Base-by-base conservation (phyloP, 37 sponge, comb jelly and placozoan species). In the Spongilla lacustris region DNA sequence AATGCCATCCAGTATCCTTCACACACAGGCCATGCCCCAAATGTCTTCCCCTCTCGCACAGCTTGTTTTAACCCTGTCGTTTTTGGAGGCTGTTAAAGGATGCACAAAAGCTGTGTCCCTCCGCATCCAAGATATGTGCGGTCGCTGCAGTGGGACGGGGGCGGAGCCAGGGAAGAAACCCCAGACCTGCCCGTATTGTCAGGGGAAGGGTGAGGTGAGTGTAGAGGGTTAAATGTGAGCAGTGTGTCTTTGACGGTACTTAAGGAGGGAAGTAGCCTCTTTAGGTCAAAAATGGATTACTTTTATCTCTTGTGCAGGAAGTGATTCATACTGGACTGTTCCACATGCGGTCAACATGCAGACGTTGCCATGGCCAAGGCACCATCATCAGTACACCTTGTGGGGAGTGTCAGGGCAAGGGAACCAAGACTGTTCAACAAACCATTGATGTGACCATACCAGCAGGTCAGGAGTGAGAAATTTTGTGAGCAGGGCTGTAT, bases 31-130 rank as follows among this genome's bases (percentile, higher is more conserved):
- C 4, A 4, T 12, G 4, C 4, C 46, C 4, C 58, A 58, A 1
- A 58, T 58, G 21, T 58, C 22, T 81, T 48, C 26, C 37, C n/a
- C 46, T 69, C 28, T 24, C 29, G 58, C 22, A 10, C 67, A 91
- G 90, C 33, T 96, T 30, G 27, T 46, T n/a, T 22, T 97, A 34
- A 84, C 69, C 41, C 77, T 98, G n/a, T 75, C 94, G 13, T 98
- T 98, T 48, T 81, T 93, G 83, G 98, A 98, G 50, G 92, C 98
- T 31, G 96, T 91, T 12, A 80, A 74, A 35, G 98, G 98, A n/a
- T 98, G 98, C 68, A 85, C 83, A 4, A 93, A 87, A 68, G 81
- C 90, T 32, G 41, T 97, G 28, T 36, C 91, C 22, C 29, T 96
- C 36, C 36, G 84, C 17, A 69, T 94, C 36, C 83, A 85, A 66